Base-by-base conservation (phyloP, 2,888 invertebrate species). In the Limnephilus auricula region DNA sequence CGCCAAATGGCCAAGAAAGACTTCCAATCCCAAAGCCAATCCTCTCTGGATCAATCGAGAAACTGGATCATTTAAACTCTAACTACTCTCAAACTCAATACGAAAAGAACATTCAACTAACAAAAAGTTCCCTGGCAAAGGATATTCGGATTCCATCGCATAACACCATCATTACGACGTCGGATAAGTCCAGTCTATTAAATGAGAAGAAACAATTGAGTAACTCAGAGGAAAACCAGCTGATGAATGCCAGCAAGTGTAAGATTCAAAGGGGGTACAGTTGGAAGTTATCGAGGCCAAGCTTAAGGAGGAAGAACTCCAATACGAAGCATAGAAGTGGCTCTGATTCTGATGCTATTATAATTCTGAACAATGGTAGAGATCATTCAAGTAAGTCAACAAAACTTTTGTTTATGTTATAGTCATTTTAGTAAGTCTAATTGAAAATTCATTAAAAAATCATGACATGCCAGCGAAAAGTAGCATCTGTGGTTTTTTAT, bases 241-340 rank as follows among this genome's bases (percentile, higher is more conserved):
- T 93, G 87, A 93, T 94, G 50, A 94, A 94, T 37, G 94, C 94
- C 82, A 94, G 93, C n/a, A 96, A 95, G 93, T 96, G 96, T 93
- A 95, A 96, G 93, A 96, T 97, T 37, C 97, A 97, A 93, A 95
- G 97, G 93, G 97, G 97, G 32, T 97, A 97, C 94, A 98, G 98
- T 93, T 98, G 97, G 97, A 97, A 97, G 93, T 95, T 97, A 93
- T 97, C 97, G 31, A 96, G 97, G 92, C 97, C 98, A 89, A 97
- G 98, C 94, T 95, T 98, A 94, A 96, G 97, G 92, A 96, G 97
- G 93, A 97, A 97, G 93, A 94, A 94, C 18, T 92, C 92, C 3
- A 92, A 84, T 31, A 94, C 94, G 90, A 97, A 97, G 93, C 96
- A 95, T 93, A 94, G 96, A 91, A 96, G 96, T 18, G 96, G 96